phyloP scores from a whole-genome alignment of 2,888 invertebrate species.

The Corythucha ciliata region DNA sequence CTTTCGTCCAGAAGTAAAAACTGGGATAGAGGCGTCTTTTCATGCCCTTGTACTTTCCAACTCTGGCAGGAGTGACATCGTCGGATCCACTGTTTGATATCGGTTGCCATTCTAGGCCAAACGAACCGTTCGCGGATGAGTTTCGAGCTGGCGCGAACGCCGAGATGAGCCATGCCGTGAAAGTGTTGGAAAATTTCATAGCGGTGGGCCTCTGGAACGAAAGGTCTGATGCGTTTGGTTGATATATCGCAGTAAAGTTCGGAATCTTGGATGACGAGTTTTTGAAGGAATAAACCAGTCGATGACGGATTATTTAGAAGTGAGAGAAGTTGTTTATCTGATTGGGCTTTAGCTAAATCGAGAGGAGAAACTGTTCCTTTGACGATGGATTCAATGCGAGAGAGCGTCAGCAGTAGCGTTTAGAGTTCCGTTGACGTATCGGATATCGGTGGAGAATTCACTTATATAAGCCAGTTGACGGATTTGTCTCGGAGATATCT shows the following conservation, averaged over 20 bases:
- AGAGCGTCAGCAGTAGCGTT: constrained; percentile 10
- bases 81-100: constrained; percentile 11
- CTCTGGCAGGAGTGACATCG: constrained; percentile 37
- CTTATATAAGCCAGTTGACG: constrained; percentile 25
- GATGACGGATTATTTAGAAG: background rate
- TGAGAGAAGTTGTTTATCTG: background rate
- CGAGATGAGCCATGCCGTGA: constrained; percentile 4
- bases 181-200: constrained; percentile 11
- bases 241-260: constrained; percentile 14
- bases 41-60: constrained; percentile 36
- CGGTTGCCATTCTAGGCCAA: constrained; percentile 12
- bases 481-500: constrained; percentile 25
- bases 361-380: constrained; percentile 5
- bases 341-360: background rate
- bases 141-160: constrained; percentile 4
- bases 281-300: background rate
- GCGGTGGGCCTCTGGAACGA: constrained; percentile 3
- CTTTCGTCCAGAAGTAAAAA: constrained; percentile 8
- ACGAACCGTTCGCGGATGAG: constrained; percentile 11
- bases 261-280: background rate
- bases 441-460: constrained; percentile 23
- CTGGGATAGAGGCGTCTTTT: background rate
- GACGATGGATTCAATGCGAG: constrained; percentile 1
- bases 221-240: constrained; percentile 8
- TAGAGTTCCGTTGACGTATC: background rate